Percentiles rank a stretch among this genome's conserved stretches.
phyloP scores from a whole-genome alignment of 37 sponge, comb jelly and placozoan genomes.

The Chondrosia reniformis region DNA sequence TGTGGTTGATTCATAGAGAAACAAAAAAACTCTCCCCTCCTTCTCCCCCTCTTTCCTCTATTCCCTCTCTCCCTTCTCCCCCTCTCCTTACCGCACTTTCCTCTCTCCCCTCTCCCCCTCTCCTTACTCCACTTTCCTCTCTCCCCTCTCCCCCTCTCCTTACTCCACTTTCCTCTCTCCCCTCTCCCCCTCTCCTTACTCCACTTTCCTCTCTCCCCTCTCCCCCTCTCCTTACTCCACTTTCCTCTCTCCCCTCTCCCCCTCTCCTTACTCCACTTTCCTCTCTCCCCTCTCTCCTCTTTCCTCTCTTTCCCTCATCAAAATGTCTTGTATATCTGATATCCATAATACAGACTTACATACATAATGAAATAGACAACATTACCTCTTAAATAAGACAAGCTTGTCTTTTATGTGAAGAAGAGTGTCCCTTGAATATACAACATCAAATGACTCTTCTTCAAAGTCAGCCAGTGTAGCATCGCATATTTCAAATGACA shows the following conservation, averaged over 20 bases:
- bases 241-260: too few relatives aligned
- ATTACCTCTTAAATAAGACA: conserved; percentile 16
- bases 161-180: too few relatives aligned
- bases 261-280: too few relatives aligned
- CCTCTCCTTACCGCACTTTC: neutral
- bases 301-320: neutral
- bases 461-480: conserved; percentile 8
- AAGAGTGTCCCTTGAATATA: conserved; percentile 44
- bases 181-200: too few relatives aligned
- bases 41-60: neutral
- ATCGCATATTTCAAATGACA: conserved; percentile 46
- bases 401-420: conserved; percentile 35
- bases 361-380: neutral
- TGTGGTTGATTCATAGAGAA: too few relatives aligned
- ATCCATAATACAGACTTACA: too few relatives aligned
- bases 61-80: neutral
- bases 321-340: neutral
- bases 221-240: too few relatives aligned
- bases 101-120: too few relatives aligned
- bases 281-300: neutral
- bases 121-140: too few relatives aligned
- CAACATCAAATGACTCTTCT: conserved; percentile 44
- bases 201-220: too few relatives aligned
- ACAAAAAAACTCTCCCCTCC: neutral
- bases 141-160: too few relatives aligned